Percentiles rank a stretch among this genome's conserved stretches.
Conservation (phyloP, 2,113 vertebrate species). For the Ornithorhynchus anatinus region DNA sequence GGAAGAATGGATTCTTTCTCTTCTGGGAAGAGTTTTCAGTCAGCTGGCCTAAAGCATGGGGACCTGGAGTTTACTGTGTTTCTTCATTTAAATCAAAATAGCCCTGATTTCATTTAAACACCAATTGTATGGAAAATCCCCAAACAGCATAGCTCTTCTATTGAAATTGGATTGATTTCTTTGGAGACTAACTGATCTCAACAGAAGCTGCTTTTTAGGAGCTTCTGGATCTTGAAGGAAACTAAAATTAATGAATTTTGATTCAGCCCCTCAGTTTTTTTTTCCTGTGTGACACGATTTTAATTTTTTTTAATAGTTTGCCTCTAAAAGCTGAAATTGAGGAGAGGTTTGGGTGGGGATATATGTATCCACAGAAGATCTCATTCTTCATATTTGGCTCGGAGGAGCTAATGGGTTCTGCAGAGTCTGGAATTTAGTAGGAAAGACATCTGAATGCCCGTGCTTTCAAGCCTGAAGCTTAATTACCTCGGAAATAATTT, state of each 20-base stretch:
- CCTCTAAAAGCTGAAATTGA: slow-evolving; percentile 54
- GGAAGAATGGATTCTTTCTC: slow-evolving; percentile 32
- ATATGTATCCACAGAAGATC: slow-evolving; percentile 30
- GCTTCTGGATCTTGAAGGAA: slow-evolving; percentile 57
- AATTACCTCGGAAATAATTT: no score
- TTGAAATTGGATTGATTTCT: slow-evolving; percentile 74
- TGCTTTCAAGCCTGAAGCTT: no score
- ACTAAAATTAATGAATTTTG: slow-evolving; percentile 64
- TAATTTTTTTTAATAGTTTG: slow-evolving; percentile 47
- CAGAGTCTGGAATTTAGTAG: no score
- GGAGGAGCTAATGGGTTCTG: slow-evolving; percentile 39
- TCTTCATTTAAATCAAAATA: slow-evolving; percentile 47
- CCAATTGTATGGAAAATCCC: slow-evolving; percentile 66
- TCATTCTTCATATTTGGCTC: neutral
- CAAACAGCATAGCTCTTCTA: slow-evolving; percentile 63
- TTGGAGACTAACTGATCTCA: slow-evolving; percentile 67
- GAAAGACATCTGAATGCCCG: no score
- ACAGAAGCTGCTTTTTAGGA: slow-evolving; percentile 46
- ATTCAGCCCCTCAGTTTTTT: slow-evolving; percentile 49
- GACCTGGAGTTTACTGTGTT: slow-evolving; percentile 22
- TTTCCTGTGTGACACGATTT: slow-evolving; percentile 46
- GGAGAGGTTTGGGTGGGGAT: slow-evolving; percentile 24
- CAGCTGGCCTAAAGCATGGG: slow-evolving; percentile 20
- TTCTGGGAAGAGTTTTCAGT: slow-evolving; percentile 41
- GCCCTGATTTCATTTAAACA: slow-evolving; percentile 59